These are phyloP conservation scores for Trididemnum clinides DNA, from an alignment of 23 tunicate species.

Conservation along the genomic window DNA sequence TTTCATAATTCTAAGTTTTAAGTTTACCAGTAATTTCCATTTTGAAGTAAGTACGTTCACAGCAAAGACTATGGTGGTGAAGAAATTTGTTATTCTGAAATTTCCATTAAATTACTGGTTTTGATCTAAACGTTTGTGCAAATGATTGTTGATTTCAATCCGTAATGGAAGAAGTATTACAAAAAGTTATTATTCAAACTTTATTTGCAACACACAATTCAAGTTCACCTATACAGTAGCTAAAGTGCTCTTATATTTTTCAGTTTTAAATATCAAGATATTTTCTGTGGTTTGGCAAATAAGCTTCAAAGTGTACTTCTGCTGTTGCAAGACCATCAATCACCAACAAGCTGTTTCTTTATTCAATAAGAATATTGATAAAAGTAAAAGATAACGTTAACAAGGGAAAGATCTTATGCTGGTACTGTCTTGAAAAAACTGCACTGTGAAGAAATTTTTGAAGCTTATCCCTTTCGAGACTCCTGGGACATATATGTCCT, in stretches of 20 bases:
- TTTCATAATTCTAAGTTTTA: neutral
- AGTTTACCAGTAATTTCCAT: neutral
- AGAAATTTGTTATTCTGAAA: too few species aligned
- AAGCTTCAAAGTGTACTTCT: neutral
- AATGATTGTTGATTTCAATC: too few species aligned
- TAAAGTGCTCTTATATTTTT: neutral
- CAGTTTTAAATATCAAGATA: neutral
- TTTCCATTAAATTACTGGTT: too few species aligned
- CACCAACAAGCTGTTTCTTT: neutral
- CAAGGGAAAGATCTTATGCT: constrained; percentile 10
- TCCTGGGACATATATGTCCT: too few species aligned
- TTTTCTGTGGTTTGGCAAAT: neutral
- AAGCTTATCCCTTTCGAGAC: neutral
- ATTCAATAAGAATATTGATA: neutral
- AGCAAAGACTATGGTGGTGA: too few species aligned
- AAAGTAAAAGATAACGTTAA: neutral
- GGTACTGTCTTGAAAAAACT: neutral
- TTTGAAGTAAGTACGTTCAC: too few species aligned
- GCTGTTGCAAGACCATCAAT: neutral
- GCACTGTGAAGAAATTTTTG: constrained; percentile 15
- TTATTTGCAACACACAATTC: too few species aligned
- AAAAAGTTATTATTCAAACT: too few species aligned
- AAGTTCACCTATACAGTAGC: too few species aligned
- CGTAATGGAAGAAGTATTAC: too few species aligned
- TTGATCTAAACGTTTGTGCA: too few species aligned